Evolutionary conservation across 2,797 vertebrate genomes (phyloP), one percentile per base, ranked within the genome.

Genomic region (Toxotes lorentzi): DNA sequence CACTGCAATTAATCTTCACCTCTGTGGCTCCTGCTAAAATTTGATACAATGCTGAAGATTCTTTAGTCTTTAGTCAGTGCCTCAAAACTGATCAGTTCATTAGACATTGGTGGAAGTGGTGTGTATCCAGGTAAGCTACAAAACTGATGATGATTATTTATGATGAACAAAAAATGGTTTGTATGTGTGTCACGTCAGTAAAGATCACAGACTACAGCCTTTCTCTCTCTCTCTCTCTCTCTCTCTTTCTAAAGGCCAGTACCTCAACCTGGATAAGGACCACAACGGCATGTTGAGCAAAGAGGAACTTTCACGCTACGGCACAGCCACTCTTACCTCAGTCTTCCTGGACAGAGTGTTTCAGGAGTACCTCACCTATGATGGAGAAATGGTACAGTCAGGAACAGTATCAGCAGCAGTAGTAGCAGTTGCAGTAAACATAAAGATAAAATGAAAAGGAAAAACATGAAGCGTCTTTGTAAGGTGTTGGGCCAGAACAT

Each of bases 241-340:
- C 24, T 73, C 10, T 69, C 1, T 78, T 17, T 65, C 14, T 23
- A 21, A 89, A 99, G 98, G 98, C 65, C 98, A 99, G 87, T 99
- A 99, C 79, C 95, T 99, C 74, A 99, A 99, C 92, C 95, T 99
- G 56, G 98, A 99, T 79, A 99, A 99, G 71, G 98, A 99, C 89
- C 98, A 99, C 91, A 99, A 99, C 16, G 98, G 98, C 65, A 99
- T 99, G 98, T 93, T 99, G 85, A 99, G 98, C 95, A 99, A 99
- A 89, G 98, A 99, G 91, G 98, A 99, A 58, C 95, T 99, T 32
- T 99, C 98, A 17, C 97, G 98, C 0, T 99, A 99, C 3, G 98
- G 98, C 89, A 99, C 98, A 14, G 98, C 97, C 13, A 99, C 98
- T 2, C 94, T 99, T 70, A 99, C 98, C 72, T 95, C 95, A 1